Evolutionary conservation across 2,888 invertebrate genomes (phyloP), one percentile per base, ranked within the genome.

Genomic region (Hybos culiciformis): DNA sequence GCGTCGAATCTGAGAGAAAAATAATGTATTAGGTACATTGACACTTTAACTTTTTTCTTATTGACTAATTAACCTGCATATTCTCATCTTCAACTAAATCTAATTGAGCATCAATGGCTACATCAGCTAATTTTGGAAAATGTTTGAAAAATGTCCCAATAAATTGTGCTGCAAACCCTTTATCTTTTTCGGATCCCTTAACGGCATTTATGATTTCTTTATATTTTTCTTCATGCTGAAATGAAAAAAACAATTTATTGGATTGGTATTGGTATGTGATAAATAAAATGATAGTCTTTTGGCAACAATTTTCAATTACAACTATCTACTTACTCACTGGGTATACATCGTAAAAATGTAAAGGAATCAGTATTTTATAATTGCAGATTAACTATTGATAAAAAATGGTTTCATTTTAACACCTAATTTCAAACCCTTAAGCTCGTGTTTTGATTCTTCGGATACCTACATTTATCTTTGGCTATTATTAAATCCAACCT

Each of bases 51-150:
- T n/a, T n/a, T n/a, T n/a, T n/a, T n/a, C n/a, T n/a, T n/a, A 36
- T 37, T 39, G 37, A 14, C 18, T 4, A 14, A 48, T 51, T 74
- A 70, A 92, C 91, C 60, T 82, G 80, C 55, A 84, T 76, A 65
- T 96, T 92, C 59, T 87, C 85, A 71, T 96, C 93, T 68, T 96
- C 94, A 62, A 94, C 94, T 6, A 97, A 73, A 70, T 94, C 93
- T 54, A 96, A 77, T 57, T 90, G 79, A 46, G 91, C 88, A 66
- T 94, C 86, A 42, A 96, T 80, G 7, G 93, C 88, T 59, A 83
- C 78, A 53, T 84, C 83, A n/a, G 85, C 77, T 45, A 87, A 69
- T 48, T 74, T 73, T 7, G 94, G 93, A 63, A 96, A 97, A 63
- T 83, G 77, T 60, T 85, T 88, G 62, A 92, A 92, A 69, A 94